Evolutionary conservation across 2,113 vertebrate genomes (phyloP).

Genomic region (Scatophagus argus): DNA sequence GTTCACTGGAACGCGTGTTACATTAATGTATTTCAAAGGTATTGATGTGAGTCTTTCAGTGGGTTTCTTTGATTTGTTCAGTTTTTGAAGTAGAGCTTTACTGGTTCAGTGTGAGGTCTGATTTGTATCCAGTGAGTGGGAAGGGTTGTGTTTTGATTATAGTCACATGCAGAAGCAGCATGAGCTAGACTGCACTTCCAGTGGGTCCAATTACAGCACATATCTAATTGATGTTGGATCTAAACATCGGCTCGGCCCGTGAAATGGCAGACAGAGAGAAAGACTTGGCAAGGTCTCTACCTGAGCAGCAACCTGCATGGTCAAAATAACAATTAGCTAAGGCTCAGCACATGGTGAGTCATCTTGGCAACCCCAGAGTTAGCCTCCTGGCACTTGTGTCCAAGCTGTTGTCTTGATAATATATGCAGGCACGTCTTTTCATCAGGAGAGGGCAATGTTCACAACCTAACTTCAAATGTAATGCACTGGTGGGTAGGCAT

Average conservation of each 20-base stretch:
- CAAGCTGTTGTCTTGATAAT: constrained; percentile 62
- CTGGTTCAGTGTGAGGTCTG: constrained; percentile 17
- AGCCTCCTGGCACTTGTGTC: constrained; percentile 50
- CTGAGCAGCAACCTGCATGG: constrained; percentile 64
- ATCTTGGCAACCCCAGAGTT: constrained; percentile 64
- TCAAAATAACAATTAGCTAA: constrained; percentile 72
- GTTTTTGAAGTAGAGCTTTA: neutral
- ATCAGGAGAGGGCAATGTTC: constrained; percentile 82
- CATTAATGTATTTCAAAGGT: neutral
- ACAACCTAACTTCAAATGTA: constrained; percentile 60
- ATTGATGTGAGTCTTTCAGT: neutral
- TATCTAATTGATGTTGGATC: constrained; percentile 62
- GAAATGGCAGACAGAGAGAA: constrained; percentile 46
- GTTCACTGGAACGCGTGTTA: neutral
- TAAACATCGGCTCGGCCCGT: constrained; percentile 34
- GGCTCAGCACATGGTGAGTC: constrained; percentile 67
- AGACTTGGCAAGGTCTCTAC: constrained; percentile 53
- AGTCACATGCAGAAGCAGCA: constrained; percentile 29
- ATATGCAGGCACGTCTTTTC: constrained; percentile 69
- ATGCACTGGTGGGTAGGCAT: constrained; percentile 19
- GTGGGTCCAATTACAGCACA: constrained; percentile 55
- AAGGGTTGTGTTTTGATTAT: constrained; percentile 37
- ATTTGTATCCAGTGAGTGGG: constrained; percentile 21
- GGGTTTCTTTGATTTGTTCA: neutral
- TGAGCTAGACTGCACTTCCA: constrained; percentile 41